Evolutionary conservation across 2,888 invertebrate genomes (phyloP).

Genomic region (Chrysolina americana): DNA sequence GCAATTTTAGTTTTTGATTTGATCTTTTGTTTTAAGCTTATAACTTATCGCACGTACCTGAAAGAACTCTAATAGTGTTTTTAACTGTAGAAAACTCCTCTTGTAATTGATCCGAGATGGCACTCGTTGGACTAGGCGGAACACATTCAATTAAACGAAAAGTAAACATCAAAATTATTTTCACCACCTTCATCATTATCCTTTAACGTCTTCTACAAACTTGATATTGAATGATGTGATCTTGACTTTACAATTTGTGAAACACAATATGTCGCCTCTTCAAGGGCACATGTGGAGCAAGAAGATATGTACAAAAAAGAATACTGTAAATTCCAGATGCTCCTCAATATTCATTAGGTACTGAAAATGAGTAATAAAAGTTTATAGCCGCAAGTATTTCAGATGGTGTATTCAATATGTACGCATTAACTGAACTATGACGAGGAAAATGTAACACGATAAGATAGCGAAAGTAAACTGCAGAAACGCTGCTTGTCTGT

Average conservation of each 20-base stretch:
- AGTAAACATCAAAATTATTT: conserved; percentile 31
- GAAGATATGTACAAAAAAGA: conserved; percentile 38
- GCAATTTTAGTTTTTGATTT: too few relatives aligned
- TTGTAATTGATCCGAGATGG: conserved; percentile 34
- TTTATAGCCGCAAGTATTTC: conserved; percentile 5
- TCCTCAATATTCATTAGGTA: conserved; percentile 21
- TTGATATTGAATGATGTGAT: conserved; percentile 22
- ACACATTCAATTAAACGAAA: conserved; percentile 32
- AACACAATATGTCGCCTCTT: conserved; percentile 25
- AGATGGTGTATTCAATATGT: conserved; percentile 7
- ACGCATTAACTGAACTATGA: neutral
- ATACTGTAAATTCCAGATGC: conserved; percentile 43
- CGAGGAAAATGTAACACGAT: too few relatives aligned
- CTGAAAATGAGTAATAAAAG: conserved; percentile 18
- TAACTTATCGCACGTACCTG: conserved; percentile 42
- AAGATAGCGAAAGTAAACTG: too few relatives aligned
- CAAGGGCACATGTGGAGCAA: conserved; percentile 41
- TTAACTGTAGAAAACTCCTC: conserved; percentile 47
- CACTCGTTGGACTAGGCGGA: conserved; percentile 41
- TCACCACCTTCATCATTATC: conserved; percentile 27
- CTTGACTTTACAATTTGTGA: conserved; percentile 31
- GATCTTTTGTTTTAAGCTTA: neutral
- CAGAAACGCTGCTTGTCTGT: too few relatives aligned
- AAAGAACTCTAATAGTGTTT: conserved; percentile 50
- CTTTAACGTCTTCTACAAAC: neutral